Base-by-base conservation (phyloP, 2,888 invertebrate genomes). In the Bugula neritina region DNA sequence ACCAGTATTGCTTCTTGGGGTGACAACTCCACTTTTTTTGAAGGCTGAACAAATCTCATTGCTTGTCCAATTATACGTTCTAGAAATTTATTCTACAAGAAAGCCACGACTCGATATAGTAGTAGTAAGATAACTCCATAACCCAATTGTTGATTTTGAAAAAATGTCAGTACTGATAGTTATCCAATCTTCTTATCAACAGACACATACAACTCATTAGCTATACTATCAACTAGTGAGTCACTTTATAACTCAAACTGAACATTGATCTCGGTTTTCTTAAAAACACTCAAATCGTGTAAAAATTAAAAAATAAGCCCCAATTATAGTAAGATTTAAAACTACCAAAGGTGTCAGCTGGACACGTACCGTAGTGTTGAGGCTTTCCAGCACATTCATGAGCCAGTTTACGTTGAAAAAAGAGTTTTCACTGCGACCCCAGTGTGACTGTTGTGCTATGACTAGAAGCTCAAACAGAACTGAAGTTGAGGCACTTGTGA, bases 381-480 rank as follows among this genome's bases (percentile, higher is more conserved):
- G 76, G 72, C 80, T 77, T 70, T 80, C 79, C 58, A 81, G 72
- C 0, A 77, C 77, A 55, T 77, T 75, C 13, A 81, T 77, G 76
- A 81, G 77, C 81, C 80, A 80, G 71, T 75, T 76, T 23, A 80
- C 77, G 73, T 79, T 80, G 76, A 80, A 78, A 72, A 78, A 79
- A 55, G 74, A 78, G 1, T 77, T 79, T 43, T 78, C 78, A 71
- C 74, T 75, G 72, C 77, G 75, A 21, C 77, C 78, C 79, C 78
- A 78, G 74, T 79, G 77, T n/a, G 78, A 78, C 78, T 79, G 74
- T 17, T 78, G 78, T 0, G 81, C 81, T 76, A 81, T 79, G 13
- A 80, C 76, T 52, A 81, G 78, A 13, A 82, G 74, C 71, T 82
- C 82, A 77, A 79, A 81, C 63, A 81, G 77, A 21, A 79, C 76